These are phyloP conservation scores for Notothenia rossii DNA, from an alignment of 2,113 vertebrate genomes.

Conservation along the genomic window DNA sequence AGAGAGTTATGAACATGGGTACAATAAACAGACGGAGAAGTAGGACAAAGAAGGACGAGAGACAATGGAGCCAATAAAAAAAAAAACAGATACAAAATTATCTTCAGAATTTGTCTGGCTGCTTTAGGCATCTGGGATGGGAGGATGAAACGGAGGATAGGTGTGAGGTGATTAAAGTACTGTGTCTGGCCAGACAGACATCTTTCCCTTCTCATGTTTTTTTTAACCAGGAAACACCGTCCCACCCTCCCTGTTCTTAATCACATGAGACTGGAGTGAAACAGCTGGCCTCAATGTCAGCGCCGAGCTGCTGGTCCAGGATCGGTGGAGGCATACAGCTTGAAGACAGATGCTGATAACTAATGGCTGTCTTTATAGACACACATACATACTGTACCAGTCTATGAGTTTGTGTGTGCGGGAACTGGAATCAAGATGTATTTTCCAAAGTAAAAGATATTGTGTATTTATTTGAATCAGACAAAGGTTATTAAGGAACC, in stretches of 20 bases:
- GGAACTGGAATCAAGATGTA: neutral
- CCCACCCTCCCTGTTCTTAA: slow-evolving; percentile 28
- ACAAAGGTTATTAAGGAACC: neutral
- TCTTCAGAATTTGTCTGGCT: slow-evolving; percentile 43
- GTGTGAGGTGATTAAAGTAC: slow-evolving; percentile 55
- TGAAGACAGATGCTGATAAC: slow-evolving; percentile 38
- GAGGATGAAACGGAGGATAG: slow-evolving; percentile 29
- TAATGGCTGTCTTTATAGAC: slow-evolving; percentile 19
- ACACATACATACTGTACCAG: neutral
- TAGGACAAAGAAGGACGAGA: slow-evolving; percentile 34
- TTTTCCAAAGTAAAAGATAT: neutral
- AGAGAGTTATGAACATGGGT: slow-evolving; percentile 21
- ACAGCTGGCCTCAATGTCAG: slow-evolving; percentile 63
- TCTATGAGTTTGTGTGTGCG: neutral
- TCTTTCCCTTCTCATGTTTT: slow-evolving; percentile 27
- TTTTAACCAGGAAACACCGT: slow-evolving; percentile 21
- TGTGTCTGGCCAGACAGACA: slow-evolving; percentile 37
- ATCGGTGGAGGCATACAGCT: slow-evolving; percentile 30
- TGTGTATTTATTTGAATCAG: neutral
- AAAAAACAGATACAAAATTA: slow-evolving; percentile 20
- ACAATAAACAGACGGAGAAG: slow-evolving; percentile 20
- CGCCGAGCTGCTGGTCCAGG: slow-evolving; percentile 23
- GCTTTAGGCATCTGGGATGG: slow-evolving; percentile 44
- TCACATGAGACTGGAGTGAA: slow-evolving; percentile 36
- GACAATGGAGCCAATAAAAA: slow-evolving; percentile 16